These are phyloP conservation scores for Thereva nobilitata DNA, from an alignment of 2,888 invertebrate genomes.

Conservation along the genomic window DNA sequence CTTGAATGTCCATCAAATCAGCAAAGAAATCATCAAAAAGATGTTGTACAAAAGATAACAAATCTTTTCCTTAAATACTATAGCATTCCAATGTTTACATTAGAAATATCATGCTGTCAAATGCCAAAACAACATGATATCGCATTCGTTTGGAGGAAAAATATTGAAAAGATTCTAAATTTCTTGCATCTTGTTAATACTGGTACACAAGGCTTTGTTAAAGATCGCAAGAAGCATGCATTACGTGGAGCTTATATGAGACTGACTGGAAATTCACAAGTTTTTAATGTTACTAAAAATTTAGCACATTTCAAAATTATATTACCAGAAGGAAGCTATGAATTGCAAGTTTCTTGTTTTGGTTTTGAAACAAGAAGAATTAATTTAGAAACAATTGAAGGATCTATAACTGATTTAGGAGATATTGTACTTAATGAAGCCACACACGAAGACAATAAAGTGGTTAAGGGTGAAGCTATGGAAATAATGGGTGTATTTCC, in stretches of 20 bases:
- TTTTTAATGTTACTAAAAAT: slow-evolving; percentile 68
- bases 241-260: slow-evolving; percentile 73
- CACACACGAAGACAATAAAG: no score
- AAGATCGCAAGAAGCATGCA: slow-evolving; percentile 66
- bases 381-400: slow-evolving; percentile 51
- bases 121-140: slow-evolving; percentile 72
- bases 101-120: slow-evolving; percentile 80
- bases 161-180: slow-evolving; percentile 67
- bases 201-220: slow-evolving; percentile 73
- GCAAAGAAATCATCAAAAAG: slow-evolving; percentile 46
- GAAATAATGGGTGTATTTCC: neutral
- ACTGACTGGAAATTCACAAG: slow-evolving; percentile 63
- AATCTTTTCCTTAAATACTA: slow-evolving; percentile 67
- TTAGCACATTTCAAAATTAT: slow-evolving; percentile 73
- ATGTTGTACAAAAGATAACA: slow-evolving; percentile 60
- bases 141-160: slow-evolving; percentile 73
- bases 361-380: slow-evolving; percentile 63
- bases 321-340: slow-evolving; percentile 71
- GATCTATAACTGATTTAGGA: slow-evolving; percentile 48
- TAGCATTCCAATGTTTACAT: slow-evolving; percentile 69
- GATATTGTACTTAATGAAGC: slow-evolving; percentile 23
- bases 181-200: slow-evolving; percentile 67
- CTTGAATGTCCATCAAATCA: slow-evolving; percentile 49
- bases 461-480: slow-evolving; percentile 1
- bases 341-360: slow-evolving; percentile 65